Evolutionary conservation across 1,140 invertebrate species (phyloP), one percentile per base, ranked within the genome.

Genomic region (Drosophila repletoides): DNA sequence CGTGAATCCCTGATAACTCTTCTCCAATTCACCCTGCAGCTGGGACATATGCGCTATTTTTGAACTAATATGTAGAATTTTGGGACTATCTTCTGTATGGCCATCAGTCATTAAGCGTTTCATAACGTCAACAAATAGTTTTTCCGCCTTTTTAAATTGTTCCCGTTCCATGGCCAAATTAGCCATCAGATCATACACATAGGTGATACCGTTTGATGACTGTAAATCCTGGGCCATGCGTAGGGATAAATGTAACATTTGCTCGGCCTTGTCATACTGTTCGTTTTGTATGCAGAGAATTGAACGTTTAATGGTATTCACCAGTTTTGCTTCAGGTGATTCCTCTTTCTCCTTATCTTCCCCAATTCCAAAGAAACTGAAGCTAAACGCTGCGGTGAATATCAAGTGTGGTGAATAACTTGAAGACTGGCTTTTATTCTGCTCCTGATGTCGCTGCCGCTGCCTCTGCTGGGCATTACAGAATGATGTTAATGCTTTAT

Each of bases 171-270:
- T 93, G 9, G 97, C 96, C 38, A 98, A 91, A 91, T 98, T 98
- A 3, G 97, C 97, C 93, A 99, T 94, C 3, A 97, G 79, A 92
- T 98, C 97, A 88, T 95, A 97, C 55, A 98, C 94, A 76, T 98
- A 97, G 5, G 95, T 95, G 41, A 97, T 91, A 2, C 94, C 96
- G 70, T 95, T 91, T 65, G 93, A 86, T 90, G 96, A 93, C 43
- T 94, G 92, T 31, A 95, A 91, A 76, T 96, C 94, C 89, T 97
- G 95, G 4, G 97, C 96, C 88, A 96, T 92, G 41, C 94, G 93
- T 38, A 98, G 91, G 1, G 96, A 96, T 21, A 97, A 81, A 90
- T 97, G 95, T 19, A 98, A 91, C 89, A 97, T 93, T 88, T 95
- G 94, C 90, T 98, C 96, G 3, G 97, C 96, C 89, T 95, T 95